A percentile compares a stretch with the other conserved stretches of the same genome.
Conservation (phyloP, 2,888 invertebrate species). For the Heliothis peltigera region DNA sequence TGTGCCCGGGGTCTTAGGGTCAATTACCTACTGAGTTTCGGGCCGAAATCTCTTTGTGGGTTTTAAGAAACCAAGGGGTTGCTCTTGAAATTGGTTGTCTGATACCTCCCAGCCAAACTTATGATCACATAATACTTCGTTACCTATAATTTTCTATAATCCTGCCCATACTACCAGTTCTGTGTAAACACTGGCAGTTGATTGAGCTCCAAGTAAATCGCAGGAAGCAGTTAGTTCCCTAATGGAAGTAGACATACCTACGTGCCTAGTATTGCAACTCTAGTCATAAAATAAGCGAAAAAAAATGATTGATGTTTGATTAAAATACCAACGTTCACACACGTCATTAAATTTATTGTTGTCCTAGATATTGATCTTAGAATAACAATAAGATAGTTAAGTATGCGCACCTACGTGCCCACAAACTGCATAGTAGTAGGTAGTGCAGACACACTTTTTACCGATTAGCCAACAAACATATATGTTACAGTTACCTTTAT, state of each 20-base stretch:
- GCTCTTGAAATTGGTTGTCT: too few relatives aligned
- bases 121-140: too few relatives aligned
- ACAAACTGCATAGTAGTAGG: slow-evolving; percentile 21
- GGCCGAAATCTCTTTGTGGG: too few relatives aligned
- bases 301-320: slow-evolving; percentile 3
- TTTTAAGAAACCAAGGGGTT: too few relatives aligned
- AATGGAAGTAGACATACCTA: slow-evolving; percentile 3
- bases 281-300: slow-evolving; percentile 1
- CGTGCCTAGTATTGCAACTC: neutral
- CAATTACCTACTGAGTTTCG: too few relatives aligned
- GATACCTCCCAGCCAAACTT: too few relatives aligned
- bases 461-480: slow-evolving; percentile 18
- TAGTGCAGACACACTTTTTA: slow-evolving; percentile 4
- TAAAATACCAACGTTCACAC: neutral
- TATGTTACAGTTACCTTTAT: slow-evolving; percentile 14
- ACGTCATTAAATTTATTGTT: slow-evolving; percentile 9
- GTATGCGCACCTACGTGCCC: neutral
- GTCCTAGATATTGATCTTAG: slow-evolving; percentile 21
- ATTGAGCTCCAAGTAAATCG: neutral
- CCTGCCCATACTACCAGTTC: neutral
- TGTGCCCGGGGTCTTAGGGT: too few relatives aligned
- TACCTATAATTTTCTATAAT: neutral
- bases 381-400: slow-evolving; percentile 14
- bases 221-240: slow-evolving; percentile 2
- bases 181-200: neutral